Evolutionary conservation across 1,140 invertebrate species (phyloP).

Genomic region (Oryctes rhinoceros): DNA sequence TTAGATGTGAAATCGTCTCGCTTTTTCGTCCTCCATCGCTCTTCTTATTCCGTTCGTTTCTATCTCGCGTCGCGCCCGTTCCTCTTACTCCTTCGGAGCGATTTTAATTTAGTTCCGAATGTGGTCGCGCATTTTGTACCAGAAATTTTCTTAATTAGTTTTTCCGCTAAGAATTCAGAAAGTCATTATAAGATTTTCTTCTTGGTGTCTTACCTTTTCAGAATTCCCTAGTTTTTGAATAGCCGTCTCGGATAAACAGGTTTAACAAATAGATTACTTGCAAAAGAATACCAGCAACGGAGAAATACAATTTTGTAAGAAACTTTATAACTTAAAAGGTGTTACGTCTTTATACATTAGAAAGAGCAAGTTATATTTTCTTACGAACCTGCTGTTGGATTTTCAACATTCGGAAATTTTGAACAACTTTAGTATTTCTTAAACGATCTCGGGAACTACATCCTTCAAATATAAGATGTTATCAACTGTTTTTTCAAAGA

Average conservation of each 20-base stretch:
- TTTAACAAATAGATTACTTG: constrained; percentile 10
- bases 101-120: constrained; percentile 38
- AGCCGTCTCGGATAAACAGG: background rate
- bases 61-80: constrained; percentile 2
- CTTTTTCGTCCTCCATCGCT: constrained; percentile 30
- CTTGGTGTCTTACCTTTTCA: constrained; percentile 17
- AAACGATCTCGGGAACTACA: too few relatives aligned
- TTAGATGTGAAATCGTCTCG: constrained; percentile 32
- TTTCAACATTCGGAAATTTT: too few relatives aligned
- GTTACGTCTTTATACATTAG: too few relatives aligned
- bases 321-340: too few relatives aligned
- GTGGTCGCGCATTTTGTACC: constrained; percentile 31
- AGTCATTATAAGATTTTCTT: constrained; percentile 32
- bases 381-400: too few relatives aligned
- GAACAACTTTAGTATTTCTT: too few relatives aligned
- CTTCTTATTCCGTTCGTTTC: constrained; percentile 26
- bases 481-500: too few relatives aligned
- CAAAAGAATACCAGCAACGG: too few relatives aligned
- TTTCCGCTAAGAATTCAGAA: constrained; percentile 19
- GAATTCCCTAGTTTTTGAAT: constrained; percentile 12
- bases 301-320: too few relatives aligned
- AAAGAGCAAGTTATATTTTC: too few relatives aligned
- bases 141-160: constrained; percentile 34
- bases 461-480: too few relatives aligned
- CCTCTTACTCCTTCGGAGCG: constrained; percentile 14